Evolutionary conservation across 1,140 invertebrate genomes (phyloP).

Genomic region (Bombus confusus): DNA sequence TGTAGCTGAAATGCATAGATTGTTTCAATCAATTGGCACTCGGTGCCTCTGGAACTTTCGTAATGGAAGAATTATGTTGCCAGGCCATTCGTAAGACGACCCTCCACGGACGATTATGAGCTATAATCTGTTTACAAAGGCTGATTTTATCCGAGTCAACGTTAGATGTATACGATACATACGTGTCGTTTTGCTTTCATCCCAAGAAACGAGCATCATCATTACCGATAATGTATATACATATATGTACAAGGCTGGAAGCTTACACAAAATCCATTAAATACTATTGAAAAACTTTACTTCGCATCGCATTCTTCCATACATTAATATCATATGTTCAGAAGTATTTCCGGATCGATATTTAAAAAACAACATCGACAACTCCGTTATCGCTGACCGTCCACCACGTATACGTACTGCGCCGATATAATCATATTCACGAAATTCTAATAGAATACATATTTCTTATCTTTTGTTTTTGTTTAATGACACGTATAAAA

Average conservation of each 20-base stretch:
- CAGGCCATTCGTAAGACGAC: slow-evolving; percentile 40
- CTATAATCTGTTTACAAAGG: slow-evolving; percentile 58
- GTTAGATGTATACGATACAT: slow-evolving; percentile 1
- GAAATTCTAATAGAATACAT: background rate
- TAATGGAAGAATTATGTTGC: slow-evolving; percentile 53
- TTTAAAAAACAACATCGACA: slow-evolving; percentile 7
- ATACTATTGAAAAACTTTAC: background rate
- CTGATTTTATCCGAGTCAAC: slow-evolving; percentile 39
- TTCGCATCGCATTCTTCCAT: background rate
- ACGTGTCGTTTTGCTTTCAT: slow-evolving; percentile 26
- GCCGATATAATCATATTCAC: no score
- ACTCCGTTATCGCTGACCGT: background rate
- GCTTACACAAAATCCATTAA: no score
- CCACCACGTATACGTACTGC: no score
- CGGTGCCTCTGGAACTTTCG: slow-evolving; percentile 61
- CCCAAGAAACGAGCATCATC: slow-evolving; percentile 15
- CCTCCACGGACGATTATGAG: slow-evolving; percentile 45
- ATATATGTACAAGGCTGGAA: background rate
- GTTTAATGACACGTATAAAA: background rate
- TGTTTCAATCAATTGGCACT: slow-evolving; percentile 63
- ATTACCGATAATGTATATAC: background rate
- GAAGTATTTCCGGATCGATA: slow-evolving; percentile 33
- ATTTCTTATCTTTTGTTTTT: background rate
- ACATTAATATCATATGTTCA: background rate
- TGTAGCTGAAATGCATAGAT: slow-evolving; percentile 54